Base-by-base conservation (phyloP, 2,888 invertebrate genomes). In the Rhagonycha fulva region DNA sequence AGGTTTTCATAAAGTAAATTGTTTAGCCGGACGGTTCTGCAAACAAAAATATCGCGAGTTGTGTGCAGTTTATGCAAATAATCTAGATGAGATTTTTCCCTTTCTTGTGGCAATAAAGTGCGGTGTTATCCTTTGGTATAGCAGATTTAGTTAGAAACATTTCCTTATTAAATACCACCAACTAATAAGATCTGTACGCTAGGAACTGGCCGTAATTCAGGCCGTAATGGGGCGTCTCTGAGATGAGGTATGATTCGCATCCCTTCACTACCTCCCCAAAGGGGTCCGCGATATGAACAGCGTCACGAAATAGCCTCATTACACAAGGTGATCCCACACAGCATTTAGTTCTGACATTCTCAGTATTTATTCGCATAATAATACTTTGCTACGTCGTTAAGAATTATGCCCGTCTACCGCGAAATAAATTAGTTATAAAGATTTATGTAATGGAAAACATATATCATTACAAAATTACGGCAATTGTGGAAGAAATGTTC, bases 301-400 rank as follows among this genome's bases (percentile, higher is more conserved):
- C 83, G 84, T 83, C 84, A 84, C 84, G 85, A 82, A 84, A 85
- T 84, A 83, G 84, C 82, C 84, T 84, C 85, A 84, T 85, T 85
- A 85, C 82, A 83, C 81, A 81, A 80, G 82, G 81, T 82, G 83
- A 83, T 84, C 82, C 83, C 82, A 81, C 83, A 88, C 87, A 89
- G 89, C 90, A 90, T 90, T 91, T 91, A 91, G 89, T 90, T 89
- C 87, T 90, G 91, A 90, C 91, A 90, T 90, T 90, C 88, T 87
- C 89, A 90, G 90, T 91, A 91, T 91, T 91, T 91, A 91, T 91
- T 90, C 91, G 90, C 91, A 91, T 91, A 91, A 91, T 91, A 91
- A 91, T 91, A 90, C 84, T 83, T 82, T 82, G 82, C 82, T 79
- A 79, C 80, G 81, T 82, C 82, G 83, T 83, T 82, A 82, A 81